Evolutionary conservation across 2,797 vertebrate genomes (phyloP), one percentile per base, ranked within the genome.

Genomic region (Huso huso): DNA sequence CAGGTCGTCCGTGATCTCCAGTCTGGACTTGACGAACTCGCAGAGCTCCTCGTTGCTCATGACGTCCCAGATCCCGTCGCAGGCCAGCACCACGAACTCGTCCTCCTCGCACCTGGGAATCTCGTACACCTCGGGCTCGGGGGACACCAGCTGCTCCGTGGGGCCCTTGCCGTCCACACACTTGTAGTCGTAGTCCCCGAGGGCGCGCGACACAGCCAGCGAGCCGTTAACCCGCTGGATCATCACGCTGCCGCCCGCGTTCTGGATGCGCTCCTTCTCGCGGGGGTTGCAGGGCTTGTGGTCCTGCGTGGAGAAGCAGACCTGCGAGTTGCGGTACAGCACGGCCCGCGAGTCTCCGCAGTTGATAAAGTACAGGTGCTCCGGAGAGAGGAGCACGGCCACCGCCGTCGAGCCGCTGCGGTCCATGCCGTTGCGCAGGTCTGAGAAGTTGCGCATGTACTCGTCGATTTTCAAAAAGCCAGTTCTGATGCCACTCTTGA

Each of bases 21-120:
- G 94, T 83, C 96, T 91, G 73, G 94, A 96, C 77, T 90, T 92
- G 75, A 99, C 92, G 86, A 93, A 99, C 80, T 96, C 93, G 75
- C 95, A 98, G 82, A 99, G 91, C 87, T 99, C 97, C 86, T 98
- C 95, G 49, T 99, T 99, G 88, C 93, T 96, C 96, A 99, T 99
- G 79, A 99, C 97, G 83, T 99, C 97, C 97, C 97, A 99, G 88
- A 99, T 97, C 70, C 97, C 97, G 71, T 99, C 97, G 75, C 97
- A 99, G 37, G 97, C 97, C 83, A 99, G 86, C 77, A 98, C 86
- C 71, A 99, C 90, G 83, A 99, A 99, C 73, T 97, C 94, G 81
- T 99, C 97, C 76, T 94, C 94, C 18, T 94, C 90, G 60, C 92
- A 90, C 76, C 96, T 93, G 72, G 89, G 73, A 78, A 99, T 90